These are phyloP conservation scores for Morelia viridis DNA, from an alignment of 2,797 vertebrate species.

Conservation along the genomic window DNA sequence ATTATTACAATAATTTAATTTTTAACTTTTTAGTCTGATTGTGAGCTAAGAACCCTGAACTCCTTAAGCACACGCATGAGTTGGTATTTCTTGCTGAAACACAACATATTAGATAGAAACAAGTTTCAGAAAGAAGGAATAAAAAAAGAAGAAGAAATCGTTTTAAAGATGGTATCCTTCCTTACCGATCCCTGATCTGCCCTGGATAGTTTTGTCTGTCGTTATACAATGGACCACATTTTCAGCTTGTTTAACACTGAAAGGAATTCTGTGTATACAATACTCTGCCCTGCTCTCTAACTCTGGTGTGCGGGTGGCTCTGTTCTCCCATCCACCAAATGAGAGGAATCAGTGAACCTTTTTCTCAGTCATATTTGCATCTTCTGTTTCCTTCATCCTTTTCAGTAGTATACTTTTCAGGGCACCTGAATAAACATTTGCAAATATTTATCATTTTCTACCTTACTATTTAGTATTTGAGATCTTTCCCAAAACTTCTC, in stretches of 20 bases:
- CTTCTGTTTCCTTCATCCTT: conserved; percentile 48
- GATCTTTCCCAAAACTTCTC: conserved; percentile 62
- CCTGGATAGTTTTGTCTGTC: not conserved
- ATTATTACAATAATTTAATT: too few species aligned
- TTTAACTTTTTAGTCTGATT: too few species aligned
- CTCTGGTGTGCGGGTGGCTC: conserved; percentile 52
- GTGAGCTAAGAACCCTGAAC: too few species aligned
- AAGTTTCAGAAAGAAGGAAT: not conserved
- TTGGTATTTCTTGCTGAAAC: too few species aligned
- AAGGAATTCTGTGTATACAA: not conserved
- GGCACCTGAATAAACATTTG: conserved; percentile 78
- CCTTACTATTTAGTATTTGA: conserved; percentile 62
- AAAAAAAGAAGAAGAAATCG: not conserved
- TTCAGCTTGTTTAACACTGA: not conserved
- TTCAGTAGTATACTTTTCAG: conserved; percentile 55
- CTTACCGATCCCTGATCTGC: not conserved
- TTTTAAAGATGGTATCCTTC: not conserved
- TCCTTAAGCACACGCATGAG: too few species aligned
- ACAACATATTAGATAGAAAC: too few species aligned
- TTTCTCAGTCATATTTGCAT: conserved; percentile 55
- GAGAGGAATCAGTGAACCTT: conserved; percentile 63
- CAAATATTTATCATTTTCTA: conserved; percentile 70
- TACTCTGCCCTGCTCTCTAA: conserved; percentile 29
- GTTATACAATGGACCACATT: not conserved
- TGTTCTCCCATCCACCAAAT: conserved; percentile 48